Percentiles rank a stretch among this genome's conserved stretches.
phyloP scores from a whole-genome alignment of 2,113 vertebrate genomes.

The Arenaria interpres region DNA sequence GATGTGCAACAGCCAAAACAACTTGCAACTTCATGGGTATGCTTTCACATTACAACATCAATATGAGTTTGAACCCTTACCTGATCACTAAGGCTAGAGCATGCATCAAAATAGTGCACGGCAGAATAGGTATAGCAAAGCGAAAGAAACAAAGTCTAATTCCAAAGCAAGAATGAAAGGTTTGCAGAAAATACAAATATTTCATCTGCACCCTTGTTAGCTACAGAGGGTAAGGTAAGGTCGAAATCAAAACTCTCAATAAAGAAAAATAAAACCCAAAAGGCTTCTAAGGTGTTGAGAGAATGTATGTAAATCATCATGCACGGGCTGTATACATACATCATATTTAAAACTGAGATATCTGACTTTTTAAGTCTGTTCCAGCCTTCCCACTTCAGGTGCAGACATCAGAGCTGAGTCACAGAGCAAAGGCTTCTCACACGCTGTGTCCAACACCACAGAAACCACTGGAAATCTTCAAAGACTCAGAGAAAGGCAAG shows the following conservation, averaged over 20 bases:
- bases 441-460: background rate
- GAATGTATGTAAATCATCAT: background rate
- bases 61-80: background rate
- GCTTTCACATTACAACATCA: background rate
- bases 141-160: background rate
- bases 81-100: background rate
- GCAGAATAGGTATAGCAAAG: background rate
- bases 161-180: background rate
- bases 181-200: background rate
- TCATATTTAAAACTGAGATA: background rate
- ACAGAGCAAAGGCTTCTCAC: background rate
- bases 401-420: fast-evolving
- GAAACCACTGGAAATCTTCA: background rate
- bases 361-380: background rate
- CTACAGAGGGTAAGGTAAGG: background rate
- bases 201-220: background rate
- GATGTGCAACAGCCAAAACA: background rate
- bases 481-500: background rate
- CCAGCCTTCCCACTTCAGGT: background rate
- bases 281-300: background rate
- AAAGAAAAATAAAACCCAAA: background rate
- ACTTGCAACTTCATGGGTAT: background rate
- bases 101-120: background rate
- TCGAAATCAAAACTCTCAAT: background rate
- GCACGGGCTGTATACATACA: background rate